Evolutionary conservation across 1,140 invertebrate genomes (phyloP).

Genomic region (Hyposmocoma kahamanoa): DNA sequence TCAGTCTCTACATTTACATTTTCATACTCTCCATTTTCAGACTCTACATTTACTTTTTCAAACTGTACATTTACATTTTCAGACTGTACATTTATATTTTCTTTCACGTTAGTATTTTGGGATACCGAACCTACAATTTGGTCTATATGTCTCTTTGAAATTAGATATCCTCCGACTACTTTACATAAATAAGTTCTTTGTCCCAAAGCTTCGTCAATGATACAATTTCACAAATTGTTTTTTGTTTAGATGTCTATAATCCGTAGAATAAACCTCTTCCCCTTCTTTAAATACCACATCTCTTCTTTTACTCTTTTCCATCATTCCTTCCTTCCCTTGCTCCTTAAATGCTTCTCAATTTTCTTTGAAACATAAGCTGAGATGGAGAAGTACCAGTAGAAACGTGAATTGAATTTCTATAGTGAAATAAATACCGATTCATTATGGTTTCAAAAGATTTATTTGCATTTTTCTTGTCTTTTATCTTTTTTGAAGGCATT

Average conservation of each 20-base stretch:
- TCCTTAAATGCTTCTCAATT: neutral
- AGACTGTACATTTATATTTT: neutral
- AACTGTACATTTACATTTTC: neutral
- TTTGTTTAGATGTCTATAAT: no score
- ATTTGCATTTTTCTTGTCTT: neutral
- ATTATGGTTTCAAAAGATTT: neutral
- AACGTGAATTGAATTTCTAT: slow-evolving; percentile 2
- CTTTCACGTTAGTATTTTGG: no score
- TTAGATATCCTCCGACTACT: neutral
- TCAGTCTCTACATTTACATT: no score
- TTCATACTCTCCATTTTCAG: neutral
- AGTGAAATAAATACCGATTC: slow-evolving; percentile 6
- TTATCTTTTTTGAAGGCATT: slow-evolving; percentile 3
- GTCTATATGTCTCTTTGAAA: neutral
- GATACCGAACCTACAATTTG: no score
- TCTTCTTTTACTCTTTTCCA: no score
- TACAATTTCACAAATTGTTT: no score
- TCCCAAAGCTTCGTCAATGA: no score
- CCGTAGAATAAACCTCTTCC: no score
- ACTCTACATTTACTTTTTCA: neutral
- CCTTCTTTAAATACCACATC: no score
- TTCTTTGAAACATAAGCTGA: neutral
- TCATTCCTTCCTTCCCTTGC: neutral
- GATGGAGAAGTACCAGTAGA: neutral
- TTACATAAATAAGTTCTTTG: no score